Conservation (phyloP, 2,888 invertebrate genomes). For the Dendrolimus pini region DNA sequence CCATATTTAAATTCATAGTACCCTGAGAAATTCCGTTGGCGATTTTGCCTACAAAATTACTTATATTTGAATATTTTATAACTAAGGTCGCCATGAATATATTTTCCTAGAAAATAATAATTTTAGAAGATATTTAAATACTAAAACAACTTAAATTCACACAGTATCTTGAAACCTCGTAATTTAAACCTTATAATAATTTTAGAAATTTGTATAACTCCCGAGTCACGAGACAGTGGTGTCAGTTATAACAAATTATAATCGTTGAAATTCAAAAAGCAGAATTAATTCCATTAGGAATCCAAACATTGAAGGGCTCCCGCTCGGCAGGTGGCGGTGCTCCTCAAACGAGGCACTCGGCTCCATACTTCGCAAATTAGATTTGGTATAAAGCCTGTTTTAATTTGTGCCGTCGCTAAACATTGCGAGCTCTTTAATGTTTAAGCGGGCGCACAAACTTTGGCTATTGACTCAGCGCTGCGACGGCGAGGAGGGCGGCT, state of each 20-base stretch:
- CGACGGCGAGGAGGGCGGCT: slow-evolving; percentile 31
- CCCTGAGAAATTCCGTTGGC: background rate
- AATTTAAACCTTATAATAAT: background rate
- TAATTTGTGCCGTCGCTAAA: slow-evolving; percentile 72
- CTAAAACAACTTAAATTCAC: background rate
- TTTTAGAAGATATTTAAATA: background rate
- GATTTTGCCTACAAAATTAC: background rate
- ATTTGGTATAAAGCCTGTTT: slow-evolving; percentile 74
- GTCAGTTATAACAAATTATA: slow-evolving; percentile 28
- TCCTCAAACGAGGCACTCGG: slow-evolving; percentile 50
- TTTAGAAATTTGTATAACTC: background rate
- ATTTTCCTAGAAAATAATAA: too few relatives aligned
- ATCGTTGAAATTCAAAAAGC: slow-evolving; percentile 42
- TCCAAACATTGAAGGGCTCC: slow-evolving; percentile 52
- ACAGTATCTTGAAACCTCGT: background rate
- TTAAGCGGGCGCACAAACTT: slow-evolving; percentile 60
- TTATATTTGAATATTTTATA: slow-evolving; percentile 15
- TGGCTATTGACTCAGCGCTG: slow-evolving; percentile 43
- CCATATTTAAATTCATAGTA: background rate
- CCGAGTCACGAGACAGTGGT: slow-evolving; percentile 14
- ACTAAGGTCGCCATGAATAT: background rate
- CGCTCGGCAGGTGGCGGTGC: slow-evolving; percentile 39
- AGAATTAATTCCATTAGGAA: slow-evolving; percentile 69
- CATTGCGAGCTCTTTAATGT: slow-evolving; percentile 69
- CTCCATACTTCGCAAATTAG: slow-evolving; percentile 69